Base-by-base conservation (phyloP, 2,888 invertebrate genomes). In the Ormyrus rosae region DNA sequence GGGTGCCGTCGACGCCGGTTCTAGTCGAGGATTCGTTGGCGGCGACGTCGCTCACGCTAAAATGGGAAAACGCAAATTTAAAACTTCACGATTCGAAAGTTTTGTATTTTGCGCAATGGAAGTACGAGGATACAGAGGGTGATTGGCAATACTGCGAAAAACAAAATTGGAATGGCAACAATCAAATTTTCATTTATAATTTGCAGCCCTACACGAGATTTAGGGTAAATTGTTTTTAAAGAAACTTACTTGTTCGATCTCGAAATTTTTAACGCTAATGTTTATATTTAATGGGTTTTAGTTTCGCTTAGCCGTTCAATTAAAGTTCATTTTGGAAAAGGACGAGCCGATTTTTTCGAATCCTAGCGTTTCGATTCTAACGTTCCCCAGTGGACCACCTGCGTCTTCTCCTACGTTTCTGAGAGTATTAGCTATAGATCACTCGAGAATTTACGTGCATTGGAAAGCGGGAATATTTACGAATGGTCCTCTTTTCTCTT, bases 171-270 rank as follows among this genome's bases (percentile, higher is more conserved):
- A 93, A 93, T 1, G 93, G 94, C 85, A 91, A 93, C 72, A 92
- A 92, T 80, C 93, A 94, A 60, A 95, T 95, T 85, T 93, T 93
- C 48, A 94, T 98, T 8, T 94, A 95, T 83, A 94, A 95, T 84
- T 92, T 98, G 69, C 94, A 95, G 84, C 97, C 98, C 0, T 98
- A 96, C 89, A 96, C 97, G 0, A 96, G 96, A 89, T 98, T 98
- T 89, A 94, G 95, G 92, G 98, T 98, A 92, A 34, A 45, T 50
- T 6, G 0, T 51, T 56, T 65, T 11, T 53, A 13, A 1, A 50
- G 9, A n/a, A 71, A 53, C 34, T 63, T n/a, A 45, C n/a, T n/a
- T 45, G 10, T 63, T 63, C 5, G 45, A 13, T 34, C 34, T 34
- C 50, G 13, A 45, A 6, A 45, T 5, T 45, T 8, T 50, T 19